Conservation (phyloP, 1,140 invertebrate genomes). For the Acromyrmex charruanus region DNA sequence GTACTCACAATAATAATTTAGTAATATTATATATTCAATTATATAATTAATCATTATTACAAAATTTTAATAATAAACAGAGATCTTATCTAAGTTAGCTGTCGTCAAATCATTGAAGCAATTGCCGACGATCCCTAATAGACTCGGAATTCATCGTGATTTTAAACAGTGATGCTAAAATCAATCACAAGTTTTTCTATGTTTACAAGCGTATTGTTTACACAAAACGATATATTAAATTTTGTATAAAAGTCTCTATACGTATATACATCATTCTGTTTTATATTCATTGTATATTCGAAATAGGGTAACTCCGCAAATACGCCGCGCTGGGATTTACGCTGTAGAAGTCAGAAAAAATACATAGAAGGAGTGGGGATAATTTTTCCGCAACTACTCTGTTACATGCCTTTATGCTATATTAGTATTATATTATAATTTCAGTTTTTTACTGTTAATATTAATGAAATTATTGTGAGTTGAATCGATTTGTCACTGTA, state of each 20-base stretch:
- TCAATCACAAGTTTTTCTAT: conserved; percentile 20
- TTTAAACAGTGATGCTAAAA: background rate
- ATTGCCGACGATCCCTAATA: conserved; percentile 18
- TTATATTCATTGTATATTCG: background rate
- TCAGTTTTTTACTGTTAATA: too few relatives aligned
- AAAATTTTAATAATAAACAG: background rate
- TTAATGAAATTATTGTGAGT: too few relatives aligned
- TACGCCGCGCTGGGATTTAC: too few relatives aligned
- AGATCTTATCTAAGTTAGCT: conserved; percentile 9
- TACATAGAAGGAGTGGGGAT: too few relatives aligned
- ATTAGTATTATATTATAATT: too few relatives aligned
- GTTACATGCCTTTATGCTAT: too few relatives aligned
- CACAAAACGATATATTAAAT: background rate
- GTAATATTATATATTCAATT: conserved; percentile 11
- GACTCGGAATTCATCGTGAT: conserved; percentile 23
- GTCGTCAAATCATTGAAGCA: conserved; percentile 32
- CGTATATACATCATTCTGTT: background rate
- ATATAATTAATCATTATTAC: background rate
- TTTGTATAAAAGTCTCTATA: background rate
- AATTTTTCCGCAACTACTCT: too few relatives aligned
- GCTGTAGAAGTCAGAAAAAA: too few relatives aligned
- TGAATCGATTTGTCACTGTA: too few relatives aligned
- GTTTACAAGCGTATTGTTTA: background rate
- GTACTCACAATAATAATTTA: background rate
- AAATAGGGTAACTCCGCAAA: too few relatives aligned